Conservation (phyloP, 2,113 vertebrate genomes). For the Vulpes ferrilata region DNA sequence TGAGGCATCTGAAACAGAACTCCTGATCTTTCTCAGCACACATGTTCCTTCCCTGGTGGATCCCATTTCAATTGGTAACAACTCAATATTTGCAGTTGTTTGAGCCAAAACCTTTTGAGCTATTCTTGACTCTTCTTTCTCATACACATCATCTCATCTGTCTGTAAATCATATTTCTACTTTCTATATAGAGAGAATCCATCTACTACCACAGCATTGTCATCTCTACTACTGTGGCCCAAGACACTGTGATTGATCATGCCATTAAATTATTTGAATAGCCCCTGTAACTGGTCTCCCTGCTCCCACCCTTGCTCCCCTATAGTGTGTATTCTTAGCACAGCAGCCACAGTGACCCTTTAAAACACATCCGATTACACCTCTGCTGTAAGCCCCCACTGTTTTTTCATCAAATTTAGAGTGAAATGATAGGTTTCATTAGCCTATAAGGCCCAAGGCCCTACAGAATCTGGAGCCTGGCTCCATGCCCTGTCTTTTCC, state of each 20-base stretch:
- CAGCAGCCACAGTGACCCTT: background rate
- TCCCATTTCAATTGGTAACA: background rate
- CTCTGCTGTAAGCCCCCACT: background rate
- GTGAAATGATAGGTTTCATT: background rate
- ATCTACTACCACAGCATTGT: background rate
- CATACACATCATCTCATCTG: background rate
- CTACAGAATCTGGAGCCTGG: background rate
- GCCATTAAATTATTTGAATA: background rate
- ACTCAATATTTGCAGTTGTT: background rate
- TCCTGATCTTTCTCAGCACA: background rate
- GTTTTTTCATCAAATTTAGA: background rate
- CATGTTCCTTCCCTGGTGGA: background rate
- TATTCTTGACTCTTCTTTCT: background rate
- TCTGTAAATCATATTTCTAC: background rate
- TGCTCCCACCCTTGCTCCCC: background rate
- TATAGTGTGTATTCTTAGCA: background rate
- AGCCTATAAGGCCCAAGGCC: background rate
- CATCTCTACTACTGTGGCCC: background rate
- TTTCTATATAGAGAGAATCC: background rate
- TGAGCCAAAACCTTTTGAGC: background rate
- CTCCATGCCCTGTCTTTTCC: background rate
- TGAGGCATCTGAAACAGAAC: background rate
- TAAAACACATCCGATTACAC: background rate
- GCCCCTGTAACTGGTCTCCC: background rate
- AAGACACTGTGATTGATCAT: background rate